Evolutionary conservation across 2,113 vertebrate species (phyloP).

Genomic region (Gobiocypris rarus): DNA sequence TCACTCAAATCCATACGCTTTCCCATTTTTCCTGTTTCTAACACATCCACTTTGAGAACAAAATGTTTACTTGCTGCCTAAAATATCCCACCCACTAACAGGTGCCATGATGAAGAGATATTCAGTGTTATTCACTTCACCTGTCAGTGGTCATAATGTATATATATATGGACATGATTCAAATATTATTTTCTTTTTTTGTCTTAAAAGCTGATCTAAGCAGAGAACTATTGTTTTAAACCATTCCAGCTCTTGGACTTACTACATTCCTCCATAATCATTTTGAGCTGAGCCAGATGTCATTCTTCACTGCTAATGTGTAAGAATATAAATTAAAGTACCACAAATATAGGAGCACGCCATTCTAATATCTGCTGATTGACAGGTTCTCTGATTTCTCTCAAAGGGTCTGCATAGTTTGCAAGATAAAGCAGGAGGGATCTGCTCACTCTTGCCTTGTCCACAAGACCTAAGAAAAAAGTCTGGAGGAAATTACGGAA

Average conservation of each 20-base stretch:
- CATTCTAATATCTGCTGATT: background rate
- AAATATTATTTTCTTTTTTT: too few relatives aligned
- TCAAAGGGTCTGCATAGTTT: background rate
- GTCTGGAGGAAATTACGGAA: background rate
- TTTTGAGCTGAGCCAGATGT: constrained; percentile 14
- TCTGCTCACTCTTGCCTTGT: background rate
- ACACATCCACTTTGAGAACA: too few relatives aligned
- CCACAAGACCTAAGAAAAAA: background rate
- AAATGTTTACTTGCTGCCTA: too few relatives aligned
- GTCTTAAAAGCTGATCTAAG: background rate
- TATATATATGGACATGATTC: too few relatives aligned
- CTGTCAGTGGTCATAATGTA: too few relatives aligned
- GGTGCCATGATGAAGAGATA: too few relatives aligned
- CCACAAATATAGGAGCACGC: background rate
- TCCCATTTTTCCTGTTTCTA: too few relatives aligned
- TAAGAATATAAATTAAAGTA: background rate
- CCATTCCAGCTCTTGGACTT: background rate
- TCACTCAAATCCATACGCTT: too few relatives aligned
- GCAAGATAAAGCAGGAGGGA: background rate
- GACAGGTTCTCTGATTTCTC: background rate
- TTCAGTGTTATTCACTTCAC: too few relatives aligned
- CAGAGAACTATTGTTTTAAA: background rate
- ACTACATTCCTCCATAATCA: constrained; percentile 1
- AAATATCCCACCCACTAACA: too few relatives aligned
- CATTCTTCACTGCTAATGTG: constrained; percentile 7